Conservation (phyloP, 2,888 invertebrate species). For the Troilus luridus region DNA sequence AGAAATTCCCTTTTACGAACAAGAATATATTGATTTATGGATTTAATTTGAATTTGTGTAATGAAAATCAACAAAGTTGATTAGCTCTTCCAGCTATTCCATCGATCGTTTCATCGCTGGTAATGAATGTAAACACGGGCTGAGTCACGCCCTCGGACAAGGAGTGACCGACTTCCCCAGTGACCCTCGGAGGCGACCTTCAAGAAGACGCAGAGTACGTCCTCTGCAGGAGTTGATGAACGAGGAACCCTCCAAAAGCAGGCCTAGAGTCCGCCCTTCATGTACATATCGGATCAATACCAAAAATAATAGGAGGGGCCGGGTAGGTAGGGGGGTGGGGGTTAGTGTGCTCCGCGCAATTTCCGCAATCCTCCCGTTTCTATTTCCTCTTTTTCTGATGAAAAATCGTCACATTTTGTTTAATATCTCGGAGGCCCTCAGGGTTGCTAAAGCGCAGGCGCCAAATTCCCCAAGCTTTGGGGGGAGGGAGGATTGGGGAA, state of each 20-base stretch:
- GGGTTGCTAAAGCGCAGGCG: background rate
- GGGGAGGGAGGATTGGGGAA: background rate
- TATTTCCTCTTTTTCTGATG: slow-evolving; percentile 49
- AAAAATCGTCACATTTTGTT: slow-evolving; percentile 49
- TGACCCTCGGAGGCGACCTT: background rate
- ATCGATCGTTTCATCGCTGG: background rate
- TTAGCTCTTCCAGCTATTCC: too few species aligned
- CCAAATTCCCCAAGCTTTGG: background rate
- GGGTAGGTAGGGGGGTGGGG: background rate
- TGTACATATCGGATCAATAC: slow-evolving; percentile 65
- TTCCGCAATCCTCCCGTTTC: slow-evolving; percentile 41
- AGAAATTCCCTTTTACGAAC: too few species aligned
- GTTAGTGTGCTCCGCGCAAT: slow-evolving; percentile 42
- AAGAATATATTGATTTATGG: too few species aligned
- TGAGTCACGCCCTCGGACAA: background rate
- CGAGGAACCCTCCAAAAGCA: slow-evolving; percentile 25
- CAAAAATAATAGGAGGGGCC: slow-evolving; percentile 64
- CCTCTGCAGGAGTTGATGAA: background rate
- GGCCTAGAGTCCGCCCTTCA: slow-evolving; percentile 58
- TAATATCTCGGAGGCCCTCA: background rate
- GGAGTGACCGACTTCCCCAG: slow-evolving; percentile 29
- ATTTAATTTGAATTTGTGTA: too few species aligned
- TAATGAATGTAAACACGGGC: background rate
- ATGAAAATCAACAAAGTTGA: too few species aligned
- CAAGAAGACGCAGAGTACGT: background rate